Evolutionary conservation across 2,113 vertebrate species (phyloP).

Genomic region (Silurus asotus): DNA sequence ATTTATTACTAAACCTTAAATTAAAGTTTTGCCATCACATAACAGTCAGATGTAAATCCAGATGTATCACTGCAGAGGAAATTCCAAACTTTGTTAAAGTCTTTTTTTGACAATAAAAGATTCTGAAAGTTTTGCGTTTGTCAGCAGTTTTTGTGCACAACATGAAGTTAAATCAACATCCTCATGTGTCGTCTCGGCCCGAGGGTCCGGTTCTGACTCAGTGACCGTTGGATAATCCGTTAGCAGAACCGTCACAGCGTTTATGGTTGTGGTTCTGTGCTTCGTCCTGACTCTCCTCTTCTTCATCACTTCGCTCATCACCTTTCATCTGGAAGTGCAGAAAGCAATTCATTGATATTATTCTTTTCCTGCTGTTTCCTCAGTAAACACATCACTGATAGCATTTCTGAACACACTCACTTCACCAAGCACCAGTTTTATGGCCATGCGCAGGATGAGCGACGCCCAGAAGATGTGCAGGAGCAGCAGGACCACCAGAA

Average conservation of each 20-base stretch:
- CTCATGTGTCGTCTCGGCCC: neutral
- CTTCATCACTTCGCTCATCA: conserved; percentile 55
- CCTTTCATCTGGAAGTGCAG: conserved; percentile 45
- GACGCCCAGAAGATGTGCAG: conserved; percentile 90
- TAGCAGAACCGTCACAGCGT: conserved; percentile 62
- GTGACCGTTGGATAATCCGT: conserved; percentile 39
- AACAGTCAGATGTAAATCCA: neutral
- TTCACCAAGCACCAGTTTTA: conserved; percentile 76
- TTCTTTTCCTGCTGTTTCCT: too few relatives aligned
- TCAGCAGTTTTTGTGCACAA: conserved; percentile 59
- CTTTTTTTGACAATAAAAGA: conserved; percentile 56
- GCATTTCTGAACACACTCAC: conserved; percentile 69
- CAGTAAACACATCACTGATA: too few relatives aligned
- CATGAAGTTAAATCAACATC: conserved; percentile 51
- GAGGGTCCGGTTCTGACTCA: neutral
- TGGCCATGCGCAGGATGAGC: conserved; percentile 82
- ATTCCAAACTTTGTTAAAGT: neutral
- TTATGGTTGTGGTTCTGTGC: conserved; percentile 60
- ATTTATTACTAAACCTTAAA: neutral
- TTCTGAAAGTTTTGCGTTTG: conserved; percentile 58
- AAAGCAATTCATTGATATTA: neutral
- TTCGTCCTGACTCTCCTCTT: conserved; percentile 43
- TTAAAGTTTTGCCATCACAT: neutral
- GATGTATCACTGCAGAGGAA: neutral
- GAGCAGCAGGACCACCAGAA: conserved; percentile 78